These are phyloP conservation scores for Sminthopsis crassicaudata DNA, from an alignment of 2,113 vertebrate genomes.

Conservation along the genomic window DNA sequence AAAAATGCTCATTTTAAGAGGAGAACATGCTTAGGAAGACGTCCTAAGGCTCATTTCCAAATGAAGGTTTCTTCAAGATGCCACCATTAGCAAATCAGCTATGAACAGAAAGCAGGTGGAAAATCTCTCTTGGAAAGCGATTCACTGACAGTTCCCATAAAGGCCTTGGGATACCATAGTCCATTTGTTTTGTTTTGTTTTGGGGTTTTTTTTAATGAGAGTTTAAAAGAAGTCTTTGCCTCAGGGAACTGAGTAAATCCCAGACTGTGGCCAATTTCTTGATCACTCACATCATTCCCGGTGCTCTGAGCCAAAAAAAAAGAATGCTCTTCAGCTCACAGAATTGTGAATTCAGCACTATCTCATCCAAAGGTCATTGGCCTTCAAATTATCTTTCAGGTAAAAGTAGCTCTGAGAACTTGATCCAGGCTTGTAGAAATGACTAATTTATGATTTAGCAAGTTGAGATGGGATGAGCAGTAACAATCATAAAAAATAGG, in stretches of 20 bases:
- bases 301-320: not conserved
- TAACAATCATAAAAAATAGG: not conserved
- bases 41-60: not conserved
- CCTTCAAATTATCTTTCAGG: slow-evolving; percentile 10
- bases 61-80: not conserved
- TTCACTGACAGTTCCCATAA: not conserved
- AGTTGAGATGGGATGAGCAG: not conserved
- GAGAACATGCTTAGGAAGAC: not conserved
- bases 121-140: not conserved
- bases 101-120: not conserved
- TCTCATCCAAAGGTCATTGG: not conserved
- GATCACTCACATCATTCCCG: slow-evolving; percentile 7
- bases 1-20: not conserved
- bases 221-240: slow-evolving; percentile 29
- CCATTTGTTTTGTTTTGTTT: not conserved
- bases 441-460: not conserved
- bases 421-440: not conserved
- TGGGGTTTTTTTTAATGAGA: not conserved
- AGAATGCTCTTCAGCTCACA: not conserved
- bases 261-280: not conserved
- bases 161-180: not conserved
- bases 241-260: not conserved
- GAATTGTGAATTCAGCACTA: not conserved
- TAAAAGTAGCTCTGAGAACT: not conserved
- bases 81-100: not conserved